A percentile compares a stretch with the other conserved stretches of the same genome.
phyloP scores from a whole-genome alignment of 2,797 vertebrate genomes.

The Coreius guichenoti region DNA sequence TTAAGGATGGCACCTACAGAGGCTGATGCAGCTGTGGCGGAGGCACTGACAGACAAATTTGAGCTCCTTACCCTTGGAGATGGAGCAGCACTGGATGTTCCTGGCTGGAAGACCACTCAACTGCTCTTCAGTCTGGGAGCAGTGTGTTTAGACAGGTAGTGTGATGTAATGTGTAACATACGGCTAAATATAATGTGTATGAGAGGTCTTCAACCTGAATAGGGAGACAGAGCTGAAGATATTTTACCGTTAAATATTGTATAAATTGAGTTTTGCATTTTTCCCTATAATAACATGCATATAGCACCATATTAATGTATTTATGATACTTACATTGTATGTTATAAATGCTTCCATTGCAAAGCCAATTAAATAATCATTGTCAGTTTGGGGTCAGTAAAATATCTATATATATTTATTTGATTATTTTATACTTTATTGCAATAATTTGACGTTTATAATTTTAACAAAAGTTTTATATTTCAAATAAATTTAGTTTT shows the following conservation, averaged over 20 bases:
- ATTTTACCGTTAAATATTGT: background rate
- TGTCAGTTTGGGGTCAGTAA: background rate
- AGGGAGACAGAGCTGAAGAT: background rate
- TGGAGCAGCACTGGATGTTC: slow-evolving; percentile 71
- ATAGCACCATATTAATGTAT: background rate
- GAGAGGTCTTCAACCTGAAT: background rate
- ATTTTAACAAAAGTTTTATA: background rate
- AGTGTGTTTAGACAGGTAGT: slow-evolving; percentile 94
- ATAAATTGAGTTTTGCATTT: background rate
- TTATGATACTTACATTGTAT: background rate
- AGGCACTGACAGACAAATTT: slow-evolving; percentile 89
- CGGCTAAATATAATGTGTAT: background rate
- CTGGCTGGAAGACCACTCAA: slow-evolving; percentile 95
- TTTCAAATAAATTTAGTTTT: background rate
- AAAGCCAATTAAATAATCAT: background rate
- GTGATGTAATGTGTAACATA: background rate
- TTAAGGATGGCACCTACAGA: slow-evolving; percentile 86
- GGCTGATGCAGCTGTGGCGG: slow-evolving; percentile 88
- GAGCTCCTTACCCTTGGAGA: slow-evolving; percentile 83
- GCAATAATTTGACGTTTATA: background rate
- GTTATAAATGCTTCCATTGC: background rate
- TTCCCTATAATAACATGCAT: background rate
- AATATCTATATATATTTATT: background rate
- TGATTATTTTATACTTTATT: background rate
- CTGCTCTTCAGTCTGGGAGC: slow-evolving; percentile 95